Evolutionary conservation across 2,797 vertebrate genomes (phyloP).

Genomic region (Rhincodon typus): DNA sequence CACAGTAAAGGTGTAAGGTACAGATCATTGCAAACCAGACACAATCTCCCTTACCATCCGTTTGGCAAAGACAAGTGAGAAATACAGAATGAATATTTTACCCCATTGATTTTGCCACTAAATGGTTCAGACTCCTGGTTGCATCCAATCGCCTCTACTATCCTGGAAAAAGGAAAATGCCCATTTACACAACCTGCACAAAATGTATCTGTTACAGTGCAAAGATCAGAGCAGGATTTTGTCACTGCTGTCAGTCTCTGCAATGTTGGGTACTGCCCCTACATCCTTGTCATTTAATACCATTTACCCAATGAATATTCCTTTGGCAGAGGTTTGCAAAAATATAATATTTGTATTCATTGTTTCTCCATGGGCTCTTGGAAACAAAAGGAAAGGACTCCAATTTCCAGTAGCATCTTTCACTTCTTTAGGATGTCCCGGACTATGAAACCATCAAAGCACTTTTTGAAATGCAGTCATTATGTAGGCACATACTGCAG

Average conservation of each 20-base stretch:
- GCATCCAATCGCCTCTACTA: background rate
- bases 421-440: background rate
- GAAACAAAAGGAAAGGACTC: background rate
- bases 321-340: background rate
- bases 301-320: background rate
- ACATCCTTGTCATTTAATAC: background rate
- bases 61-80: background rate
- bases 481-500: too few species aligned
- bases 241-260: background rate
- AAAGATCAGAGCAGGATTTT: background rate
- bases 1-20: background rate
- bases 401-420: background rate
- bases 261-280: background rate
- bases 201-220: background rate
- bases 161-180: background rate
- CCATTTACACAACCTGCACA: background rate
- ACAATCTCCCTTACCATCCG: background rate
- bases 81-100: background rate
- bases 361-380: background rate
- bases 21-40: background rate
- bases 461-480: background rate
- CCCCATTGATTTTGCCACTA: background rate
- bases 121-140: background rate
- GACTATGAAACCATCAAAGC: background rate
- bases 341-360: background rate